These are phyloP conservation scores for Gobionotothen gibberifrons DNA, from an alignment of 2,797 vertebrate genomes.

Conservation along the genomic window DNA sequence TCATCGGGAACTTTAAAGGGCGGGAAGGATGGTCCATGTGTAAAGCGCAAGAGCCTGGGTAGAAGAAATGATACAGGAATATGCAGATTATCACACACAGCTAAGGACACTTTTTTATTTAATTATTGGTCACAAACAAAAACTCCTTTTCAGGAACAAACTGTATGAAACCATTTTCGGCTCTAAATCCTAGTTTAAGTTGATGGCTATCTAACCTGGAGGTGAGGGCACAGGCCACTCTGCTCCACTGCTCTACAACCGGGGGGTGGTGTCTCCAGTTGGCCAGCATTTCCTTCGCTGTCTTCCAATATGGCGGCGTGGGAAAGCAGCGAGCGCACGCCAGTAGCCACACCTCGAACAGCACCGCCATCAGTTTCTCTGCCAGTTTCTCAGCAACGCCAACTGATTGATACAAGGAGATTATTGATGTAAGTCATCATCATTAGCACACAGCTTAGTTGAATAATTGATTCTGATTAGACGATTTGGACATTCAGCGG, in stretches of 20 bases:
- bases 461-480: no score
- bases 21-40: slow-evolving; percentile 94
- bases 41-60: slow-evolving; percentile 91
- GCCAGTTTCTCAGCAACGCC: slow-evolving; percentile 95
- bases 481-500: no score
- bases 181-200: background rate
- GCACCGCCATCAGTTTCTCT: slow-evolving; percentile 93
- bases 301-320: slow-evolving; percentile 97
- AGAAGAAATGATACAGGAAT: slow-evolving; percentile 23
- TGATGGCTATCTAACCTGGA: slow-evolving; percentile 86
- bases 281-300: slow-evolving; percentile 96
- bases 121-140: background rate
- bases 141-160: background rate
- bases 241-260: slow-evolving; percentile 98
- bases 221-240: slow-evolving; percentile 94
- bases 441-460: background rate
- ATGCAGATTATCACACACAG: slow-evolving; percentile 6
- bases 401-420: slow-evolving; percentile 74
- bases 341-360: slow-evolving; percentile 97
- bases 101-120: background rate
- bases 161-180: background rate
- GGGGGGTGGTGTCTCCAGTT: slow-evolving; percentile 98
- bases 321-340: slow-evolving; percentile 95
- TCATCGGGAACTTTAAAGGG: slow-evolving; percentile 96
- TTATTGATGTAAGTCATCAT: background rate